Evolutionary conservation across 1,140 invertebrate species (phyloP), one percentile per base, ranked within the genome.

Genomic region (Cylas formicarius): DNA sequence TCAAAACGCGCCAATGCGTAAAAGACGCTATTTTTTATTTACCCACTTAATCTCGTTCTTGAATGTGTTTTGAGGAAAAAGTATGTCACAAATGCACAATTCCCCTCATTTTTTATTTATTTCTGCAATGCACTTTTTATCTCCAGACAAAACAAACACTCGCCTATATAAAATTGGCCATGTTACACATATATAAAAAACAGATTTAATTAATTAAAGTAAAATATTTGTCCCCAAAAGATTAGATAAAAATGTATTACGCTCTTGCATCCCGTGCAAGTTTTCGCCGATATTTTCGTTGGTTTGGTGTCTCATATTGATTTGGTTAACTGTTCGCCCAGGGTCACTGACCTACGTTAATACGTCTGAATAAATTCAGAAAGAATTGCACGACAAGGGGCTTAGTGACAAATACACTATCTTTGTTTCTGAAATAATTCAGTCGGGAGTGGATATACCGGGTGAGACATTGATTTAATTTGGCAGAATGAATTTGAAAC

Each of bases 331-430:
- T 48, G 48, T 48, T 41, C 11, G 22, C 21, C 16, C 36, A 23
- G 31, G 42, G 52, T 54, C 52, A 44, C 52, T 51, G 52, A 54
- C 52, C 52, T 54, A 54, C 48, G 29, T 35, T 38, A 54, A 54
- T 50, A 53, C 42, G 48, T 50, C 37, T 50, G 43, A 50, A 50
- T 53, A 53, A 52, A 46, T 45, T 46, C 37, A 44, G 29, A 53
- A 53, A 50, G 48, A 50, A 50, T 53, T 29, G 48, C 48, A 46
- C 47, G 51, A 53, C 51, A 44, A 18, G 22, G 36, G 34, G 16
- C 34, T 49, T 20, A 49, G 40, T 49, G 46, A 49, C 37, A 49
- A 49, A 49, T 43, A 26, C 20, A 32, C 37, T 49, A 49, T 49
- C 46, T 41, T 40, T 32, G 22, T 40, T 48, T 39, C 24, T 22